phyloP scores from a whole-genome alignment of 2,113 vertebrate genomes.

The Naja naja region DNA sequence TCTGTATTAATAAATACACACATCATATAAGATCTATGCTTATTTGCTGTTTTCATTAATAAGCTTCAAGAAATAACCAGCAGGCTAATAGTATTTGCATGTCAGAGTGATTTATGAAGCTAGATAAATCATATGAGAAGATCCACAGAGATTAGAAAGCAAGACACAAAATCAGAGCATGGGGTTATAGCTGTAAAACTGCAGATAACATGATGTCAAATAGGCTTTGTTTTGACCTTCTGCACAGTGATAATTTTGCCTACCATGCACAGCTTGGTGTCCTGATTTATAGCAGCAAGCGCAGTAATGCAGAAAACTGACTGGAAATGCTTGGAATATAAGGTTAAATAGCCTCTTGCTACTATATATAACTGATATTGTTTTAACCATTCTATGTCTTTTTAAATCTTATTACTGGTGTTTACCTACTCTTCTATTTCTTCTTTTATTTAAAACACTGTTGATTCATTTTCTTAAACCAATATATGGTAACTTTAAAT shows the following conservation, averaged over 20 bases:
- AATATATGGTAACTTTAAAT: background rate
- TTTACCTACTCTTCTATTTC: background rate
- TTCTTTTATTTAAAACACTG: background rate
- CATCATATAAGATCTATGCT: background rate
- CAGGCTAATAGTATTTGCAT: slow-evolving; percentile 31
- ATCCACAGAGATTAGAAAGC: slow-evolving; percentile 27
- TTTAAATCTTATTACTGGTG: background rate
- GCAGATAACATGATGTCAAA: slow-evolving; percentile 25
- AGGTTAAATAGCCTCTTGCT: background rate
- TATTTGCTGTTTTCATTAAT: slow-evolving; percentile 27
- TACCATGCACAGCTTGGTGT: slow-evolving; percentile 23
- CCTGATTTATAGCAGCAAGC: slow-evolving; percentile 21
- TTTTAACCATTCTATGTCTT: slow-evolving; percentile 25
- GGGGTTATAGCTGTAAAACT: slow-evolving; percentile 18
- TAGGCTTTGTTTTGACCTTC: slow-evolving; percentile 18
- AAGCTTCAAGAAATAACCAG: slow-evolving; percentile 24
- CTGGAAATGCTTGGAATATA: background rate
- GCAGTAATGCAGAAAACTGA: slow-evolving; percentile 9
- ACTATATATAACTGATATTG: background rate
- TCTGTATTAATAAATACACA: background rate
- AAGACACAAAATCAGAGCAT: slow-evolving; percentile 28
- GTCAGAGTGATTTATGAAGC: slow-evolving; percentile 27
- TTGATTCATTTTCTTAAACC: background rate
- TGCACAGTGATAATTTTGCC: slow-evolving; percentile 16
- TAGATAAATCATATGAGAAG: slow-evolving; percentile 23